Conservation (phyloP, 1,140 invertebrate species). For the Drosophila ficusphila region DNA sequence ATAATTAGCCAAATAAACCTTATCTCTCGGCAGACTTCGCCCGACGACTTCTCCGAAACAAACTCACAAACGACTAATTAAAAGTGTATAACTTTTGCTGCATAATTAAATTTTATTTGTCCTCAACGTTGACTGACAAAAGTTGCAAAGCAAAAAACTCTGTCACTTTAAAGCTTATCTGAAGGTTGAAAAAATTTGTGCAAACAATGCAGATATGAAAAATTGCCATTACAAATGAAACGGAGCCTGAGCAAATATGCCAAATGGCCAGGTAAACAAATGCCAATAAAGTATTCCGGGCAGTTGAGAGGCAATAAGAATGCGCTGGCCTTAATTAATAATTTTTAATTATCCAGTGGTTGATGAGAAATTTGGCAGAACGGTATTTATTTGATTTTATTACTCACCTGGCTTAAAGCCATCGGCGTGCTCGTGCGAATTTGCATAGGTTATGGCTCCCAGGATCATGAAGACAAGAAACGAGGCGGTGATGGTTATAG, state of each 20-base stretch:
- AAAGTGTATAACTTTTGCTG: conserved; percentile 55
- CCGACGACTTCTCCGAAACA: conserved; percentile 10
- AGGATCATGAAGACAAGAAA: conserved; percentile 53
- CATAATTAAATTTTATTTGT: conserved; percentile 66
- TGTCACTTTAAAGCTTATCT: conserved; percentile 3
- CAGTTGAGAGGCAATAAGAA: background rate
- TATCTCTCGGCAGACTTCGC: conserved; percentile 19
- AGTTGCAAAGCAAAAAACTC: conserved; percentile 9
- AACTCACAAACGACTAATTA: conserved; percentile 67
- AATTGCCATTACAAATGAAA: conserved; percentile 22
- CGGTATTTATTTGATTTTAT: background rate
- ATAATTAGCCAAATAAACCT: conserved; percentile 27
- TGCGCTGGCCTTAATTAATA: background rate
- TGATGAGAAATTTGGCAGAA: background rate
- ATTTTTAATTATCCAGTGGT: background rate
- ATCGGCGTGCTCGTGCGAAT: conserved; percentile 71
- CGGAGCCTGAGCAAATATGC: conserved; percentile 10
- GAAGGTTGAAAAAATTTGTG: conserved; percentile 10
- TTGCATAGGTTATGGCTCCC: conserved; percentile 41
- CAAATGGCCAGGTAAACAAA: conserved; percentile 29
- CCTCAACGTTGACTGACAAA: conserved; percentile 7
- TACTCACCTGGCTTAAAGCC: conserved; percentile 78
- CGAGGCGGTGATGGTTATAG: conserved; percentile 25
- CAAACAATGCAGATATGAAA: conserved; percentile 19
- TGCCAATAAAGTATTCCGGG: conserved; percentile 5